These are phyloP conservation scores for Sesia apiformis DNA, from an alignment of 2,888 invertebrate genomes.

Conservation along the genomic window DNA sequence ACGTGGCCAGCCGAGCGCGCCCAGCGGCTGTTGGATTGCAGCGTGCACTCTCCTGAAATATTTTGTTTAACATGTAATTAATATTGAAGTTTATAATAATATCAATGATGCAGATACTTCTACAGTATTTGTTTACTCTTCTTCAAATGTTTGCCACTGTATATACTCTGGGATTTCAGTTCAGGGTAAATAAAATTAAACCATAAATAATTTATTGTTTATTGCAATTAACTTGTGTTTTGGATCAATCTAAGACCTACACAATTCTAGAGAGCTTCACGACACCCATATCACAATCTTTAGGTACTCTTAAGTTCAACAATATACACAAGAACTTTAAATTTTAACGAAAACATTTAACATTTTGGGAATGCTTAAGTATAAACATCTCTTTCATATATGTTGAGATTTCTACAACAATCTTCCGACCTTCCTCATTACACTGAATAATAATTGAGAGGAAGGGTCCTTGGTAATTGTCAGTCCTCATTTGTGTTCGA, in stretches of 20 bases:
- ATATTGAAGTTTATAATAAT: too few species aligned
- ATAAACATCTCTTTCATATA: constrained; percentile 13
- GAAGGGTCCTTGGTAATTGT: constrained; percentile 42
- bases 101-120: too few species aligned
- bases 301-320: constrained; percentile 54
- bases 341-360: constrained; percentile 47
- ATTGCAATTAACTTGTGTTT: constrained; percentile 38
- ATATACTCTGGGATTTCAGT: too few species aligned
- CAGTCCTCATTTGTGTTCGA: constrained; percentile 67
- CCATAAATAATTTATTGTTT: constrained; percentile 15
- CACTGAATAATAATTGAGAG: constrained; percentile 46
- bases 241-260: constrained; percentile 40
- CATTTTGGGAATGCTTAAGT: constrained; percentile 51
- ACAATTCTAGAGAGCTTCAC: constrained; percentile 62
- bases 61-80: too few species aligned
- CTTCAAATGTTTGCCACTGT: too few species aligned
- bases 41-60: too few species aligned
- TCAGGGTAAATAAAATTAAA: too few species aligned
- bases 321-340: constrained; percentile 53
- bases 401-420: constrained; percentile 12
- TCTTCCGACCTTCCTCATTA: constrained; percentile 24
- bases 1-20: too few species aligned
- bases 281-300: constrained; percentile 71
- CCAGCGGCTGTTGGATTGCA: too few species aligned
- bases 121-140: too few species aligned